These are phyloP conservation scores for Pangasius sanitwongsei DNA, from an alignment of 2,797 vertebrate genomes.

Conservation along the genomic window DNA sequence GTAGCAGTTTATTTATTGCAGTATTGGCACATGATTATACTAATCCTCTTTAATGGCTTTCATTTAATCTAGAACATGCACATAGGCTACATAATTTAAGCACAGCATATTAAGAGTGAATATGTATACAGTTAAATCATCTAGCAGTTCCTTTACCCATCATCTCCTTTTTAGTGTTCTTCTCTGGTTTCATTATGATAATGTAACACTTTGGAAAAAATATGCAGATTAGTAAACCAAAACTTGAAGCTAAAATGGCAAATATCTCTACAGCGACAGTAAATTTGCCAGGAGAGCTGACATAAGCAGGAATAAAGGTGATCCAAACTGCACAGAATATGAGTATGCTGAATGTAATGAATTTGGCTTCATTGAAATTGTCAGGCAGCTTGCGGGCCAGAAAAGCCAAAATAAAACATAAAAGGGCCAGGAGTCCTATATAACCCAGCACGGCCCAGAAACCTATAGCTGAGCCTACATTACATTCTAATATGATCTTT, in stretches of 20 bases:
- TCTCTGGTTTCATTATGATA: conserved; percentile 67
- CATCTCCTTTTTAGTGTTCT: conserved; percentile 19
- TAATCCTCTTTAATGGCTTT: not conserved
- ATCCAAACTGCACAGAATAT: conserved; percentile 77
- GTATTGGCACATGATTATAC: not conserved
- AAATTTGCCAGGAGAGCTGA: conserved; percentile 76
- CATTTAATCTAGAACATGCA: not conserved
- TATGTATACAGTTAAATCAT: not conserved
- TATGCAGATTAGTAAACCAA: conserved; percentile 71
- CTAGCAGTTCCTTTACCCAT: conserved; percentile 64
- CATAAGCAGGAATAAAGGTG: conserved; percentile 75
- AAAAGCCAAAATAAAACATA: conserved; percentile 74
- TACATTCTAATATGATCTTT: conserved; percentile 71
- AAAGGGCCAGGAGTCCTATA: not conserved
- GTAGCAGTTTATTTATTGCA: not conserved
- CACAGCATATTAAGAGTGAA: not conserved
- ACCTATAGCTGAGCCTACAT: conserved; percentile 65
- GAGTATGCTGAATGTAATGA: conserved; percentile 76
- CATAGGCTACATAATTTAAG: not conserved
- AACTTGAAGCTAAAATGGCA: conserved; percentile 74
- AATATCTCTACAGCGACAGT: conserved; percentile 76
- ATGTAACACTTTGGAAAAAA: conserved; percentile 75
- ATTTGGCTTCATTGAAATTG: conserved; percentile 75
- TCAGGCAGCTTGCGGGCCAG: conserved; percentile 72
- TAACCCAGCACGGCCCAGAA: conserved; percentile 58